Base-by-base conservation (phyloP, 2,797 vertebrate species). In the Tauraco hartlaubi region DNA sequence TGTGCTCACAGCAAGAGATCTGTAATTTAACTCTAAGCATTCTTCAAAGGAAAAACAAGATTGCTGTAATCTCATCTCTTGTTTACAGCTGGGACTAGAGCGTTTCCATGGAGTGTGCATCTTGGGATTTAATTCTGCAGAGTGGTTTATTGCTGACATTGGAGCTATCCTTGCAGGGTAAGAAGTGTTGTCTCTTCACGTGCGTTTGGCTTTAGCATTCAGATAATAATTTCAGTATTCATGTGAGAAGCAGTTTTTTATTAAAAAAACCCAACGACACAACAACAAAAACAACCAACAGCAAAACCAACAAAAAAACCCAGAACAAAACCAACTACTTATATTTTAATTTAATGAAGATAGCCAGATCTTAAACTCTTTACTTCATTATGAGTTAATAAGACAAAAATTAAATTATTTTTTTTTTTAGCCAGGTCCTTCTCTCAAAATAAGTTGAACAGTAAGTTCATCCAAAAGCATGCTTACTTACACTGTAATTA, bases 151-250 rank as follows among this genome's bases (percentile, higher is more conserved):
- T 21, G 76, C 99, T 4, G 99, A 99, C 90, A 95, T 99, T 2
- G 99, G 97, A 18, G 97, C 99, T 29, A 99, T 99, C 96, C 85
- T 99, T 39, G 99, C 99, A 5, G 99, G 99, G 99, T 99, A 97
- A 98, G 99, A 94, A 49, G 13, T 13, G 31, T 16, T 61, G 46
- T 17, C 94, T 86, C 66, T 66, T 43, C 67, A 41, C 15, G 3
- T 37, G 48, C 6, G 2, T 44, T 78, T 84, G 52, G 6, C 31
- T 79, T 69, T 39, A 74, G 66, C n/a, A 9, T 29, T 33, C 11
- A 20, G 64, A 9, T 13, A 22, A 18, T 11, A 33, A 46, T 71
- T 51, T 29, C 62, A 25, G 31, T 35, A 19, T 44, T 59, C 41
- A 4, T 11, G 8, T 4, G 20, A 84, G 66, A 33, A 81, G 58